Conservation (phyloP, 2,888 invertebrate genomes). For the Hypsopygia costalis region DNA sequence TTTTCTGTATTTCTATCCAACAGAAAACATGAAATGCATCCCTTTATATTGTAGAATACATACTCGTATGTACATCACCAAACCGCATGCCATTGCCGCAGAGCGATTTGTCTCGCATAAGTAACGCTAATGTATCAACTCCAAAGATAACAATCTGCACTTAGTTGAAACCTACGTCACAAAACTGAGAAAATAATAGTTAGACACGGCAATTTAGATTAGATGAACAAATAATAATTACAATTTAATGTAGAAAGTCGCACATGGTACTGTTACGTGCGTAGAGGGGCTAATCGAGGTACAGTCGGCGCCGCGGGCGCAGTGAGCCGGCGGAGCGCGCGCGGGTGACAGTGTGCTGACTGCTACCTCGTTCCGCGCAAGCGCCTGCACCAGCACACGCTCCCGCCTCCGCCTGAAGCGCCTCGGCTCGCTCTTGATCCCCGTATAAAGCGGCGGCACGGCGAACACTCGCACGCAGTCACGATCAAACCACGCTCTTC, state of each 20-base stretch:
- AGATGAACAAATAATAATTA: not conserved
- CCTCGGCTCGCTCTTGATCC: constrained; percentile 25
- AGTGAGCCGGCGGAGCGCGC: constrained; percentile 48
- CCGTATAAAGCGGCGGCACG: constrained; percentile 62
- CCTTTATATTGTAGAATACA: too few relatives aligned
- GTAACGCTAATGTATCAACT: too few relatives aligned
- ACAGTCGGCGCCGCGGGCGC: constrained; percentile 37
- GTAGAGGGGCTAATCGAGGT: constrained; percentile 28
- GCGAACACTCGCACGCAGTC: constrained; percentile 68
- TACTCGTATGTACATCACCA: too few relatives aligned
- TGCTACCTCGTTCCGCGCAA: constrained; percentile 28
- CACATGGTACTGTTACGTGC: constrained; percentile 14
- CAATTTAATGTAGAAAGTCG: constrained; percentile 41
- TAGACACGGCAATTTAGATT: too few relatives aligned
- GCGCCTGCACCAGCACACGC: constrained; percentile 28
- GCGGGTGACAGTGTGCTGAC: constrained; percentile 27
- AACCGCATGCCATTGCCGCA: too few relatives aligned
- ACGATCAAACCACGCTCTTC: constrained; percentile 61
- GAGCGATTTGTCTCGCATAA: too few relatives aligned
- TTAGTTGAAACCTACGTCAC: too few relatives aligned
- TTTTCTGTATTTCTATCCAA: too few relatives aligned
- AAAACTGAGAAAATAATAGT: too few relatives aligned
- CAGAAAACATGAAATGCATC: too few relatives aligned
- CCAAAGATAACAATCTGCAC: too few relatives aligned
- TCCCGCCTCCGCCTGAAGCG: constrained; percentile 35